phyloP scores from a whole-genome alignment of 2,113 vertebrate species.

The Macquaria australasica region DNA sequence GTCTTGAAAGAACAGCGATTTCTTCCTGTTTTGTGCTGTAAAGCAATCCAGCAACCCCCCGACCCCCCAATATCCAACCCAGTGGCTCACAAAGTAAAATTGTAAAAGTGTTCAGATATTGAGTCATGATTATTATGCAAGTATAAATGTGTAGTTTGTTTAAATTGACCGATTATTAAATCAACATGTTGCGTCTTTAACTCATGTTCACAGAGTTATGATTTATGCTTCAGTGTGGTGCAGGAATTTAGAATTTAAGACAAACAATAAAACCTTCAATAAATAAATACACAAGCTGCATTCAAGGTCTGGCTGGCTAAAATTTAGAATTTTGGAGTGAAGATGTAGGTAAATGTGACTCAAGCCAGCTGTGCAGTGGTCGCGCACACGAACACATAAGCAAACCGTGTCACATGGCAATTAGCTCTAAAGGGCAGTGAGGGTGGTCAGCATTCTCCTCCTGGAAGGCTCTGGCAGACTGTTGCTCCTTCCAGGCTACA shows the following conservation, averaged over 20 bases:
- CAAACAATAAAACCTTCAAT: not conserved
- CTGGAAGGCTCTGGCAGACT: slow-evolving; percentile 28
- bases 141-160: not conserved
- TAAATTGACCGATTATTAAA: not conserved
- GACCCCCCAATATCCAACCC: not conserved
- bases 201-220: not conserved
- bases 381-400: not conserved
- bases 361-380: not conserved
- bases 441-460: slow-evolving; percentile 31
- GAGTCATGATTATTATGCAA: no score
- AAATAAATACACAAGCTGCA: not conserved
- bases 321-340: not conserved
- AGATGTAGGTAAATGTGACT: slow-evolving; percentile 1
- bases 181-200: not conserved
- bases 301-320: not conserved
- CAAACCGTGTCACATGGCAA: slow-evolving; percentile 27
- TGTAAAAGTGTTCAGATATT: not conserved
- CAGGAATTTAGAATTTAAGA: not conserved
- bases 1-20: not conserved
- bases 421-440: slow-evolving; percentile 34
- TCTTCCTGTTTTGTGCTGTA: not conserved
- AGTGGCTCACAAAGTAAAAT: not conserved
- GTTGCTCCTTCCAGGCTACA: not conserved
- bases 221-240: not conserved
- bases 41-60: not conserved